Percentiles rank a stretch among this genome's conserved stretches.
These are phyloP conservation scores for Rousettus leschenaultii DNA, from an alignment of 2,113 vertebrate species.

Conservation along the genomic window DNA sequence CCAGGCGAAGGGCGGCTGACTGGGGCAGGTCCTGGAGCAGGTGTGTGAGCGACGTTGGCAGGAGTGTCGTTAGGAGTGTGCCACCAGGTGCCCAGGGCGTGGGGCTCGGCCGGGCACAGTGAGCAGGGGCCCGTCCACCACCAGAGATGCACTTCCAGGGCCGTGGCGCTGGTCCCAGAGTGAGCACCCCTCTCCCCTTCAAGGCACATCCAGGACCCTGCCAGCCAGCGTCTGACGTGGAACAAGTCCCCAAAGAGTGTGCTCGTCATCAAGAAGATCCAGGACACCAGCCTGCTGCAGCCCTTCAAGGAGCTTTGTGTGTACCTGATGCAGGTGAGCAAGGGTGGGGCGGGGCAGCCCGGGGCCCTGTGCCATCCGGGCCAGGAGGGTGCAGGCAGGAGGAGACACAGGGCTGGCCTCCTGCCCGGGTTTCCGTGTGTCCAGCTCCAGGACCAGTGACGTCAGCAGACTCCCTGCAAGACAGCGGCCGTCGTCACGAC, in stretches of 20 bases:
- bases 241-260: conserved; percentile 98
- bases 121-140: no score
- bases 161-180: background rate
- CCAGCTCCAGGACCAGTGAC: no score
- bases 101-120: no score
- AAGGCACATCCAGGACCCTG: conserved; percentile 99
- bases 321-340: conserved; percentile 91
- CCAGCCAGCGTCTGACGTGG: conserved; percentile 96
- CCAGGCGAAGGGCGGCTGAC: background rate
- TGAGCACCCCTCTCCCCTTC: background rate
- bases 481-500: background rate
- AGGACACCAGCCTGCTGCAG: conserved; percentile 91
- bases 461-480: background rate
- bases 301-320: conserved; percentile 96
- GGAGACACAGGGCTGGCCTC: background rate
- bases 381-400: no score
- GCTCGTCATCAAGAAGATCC: conserved; percentile 97
- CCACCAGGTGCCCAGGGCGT: rapidly evolving
- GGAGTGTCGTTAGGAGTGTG: background rate
- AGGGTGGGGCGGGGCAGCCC: no score
- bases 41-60: background rate
- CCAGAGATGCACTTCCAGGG: no score
- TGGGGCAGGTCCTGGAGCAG: background rate
- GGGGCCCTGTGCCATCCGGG: no score
- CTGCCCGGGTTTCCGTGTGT: background rate